Evolutionary conservation across 2,113 vertebrate species (phyloP).

Genomic region (Meriones unguiculatus): DNA sequence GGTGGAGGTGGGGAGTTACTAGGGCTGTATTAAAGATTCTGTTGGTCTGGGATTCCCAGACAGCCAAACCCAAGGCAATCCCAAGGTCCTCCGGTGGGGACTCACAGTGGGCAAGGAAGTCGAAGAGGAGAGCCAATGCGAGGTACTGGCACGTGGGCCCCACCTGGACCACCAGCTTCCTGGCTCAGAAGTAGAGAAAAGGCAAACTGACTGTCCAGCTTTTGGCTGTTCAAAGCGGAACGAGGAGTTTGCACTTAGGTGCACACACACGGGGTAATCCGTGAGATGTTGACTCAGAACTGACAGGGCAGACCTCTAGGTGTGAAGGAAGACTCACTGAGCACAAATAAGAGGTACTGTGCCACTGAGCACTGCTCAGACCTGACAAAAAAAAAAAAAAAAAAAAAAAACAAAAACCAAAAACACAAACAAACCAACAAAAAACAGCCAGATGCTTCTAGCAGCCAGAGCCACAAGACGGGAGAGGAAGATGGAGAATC

Average conservation of each 20-base stretch:
- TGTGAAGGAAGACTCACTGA: not conserved
- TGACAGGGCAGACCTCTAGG: not conserved
- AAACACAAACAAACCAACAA: too few relatives aligned
- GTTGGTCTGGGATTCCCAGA: not conserved
- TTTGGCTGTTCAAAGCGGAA: not conserved
- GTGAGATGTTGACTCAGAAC: too few relatives aligned
- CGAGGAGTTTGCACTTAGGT: not conserved
- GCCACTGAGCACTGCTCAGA: accelerated
- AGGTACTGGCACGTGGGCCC: not conserved
- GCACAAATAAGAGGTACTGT: not conserved
- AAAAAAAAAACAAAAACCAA: too few relatives aligned
- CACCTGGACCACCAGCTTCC: not conserved
- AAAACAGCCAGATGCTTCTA: not conserved
- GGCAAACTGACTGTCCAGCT: not conserved
- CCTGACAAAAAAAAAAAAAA: not conserved
- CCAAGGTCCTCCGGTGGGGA: not conserved
- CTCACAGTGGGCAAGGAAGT: not conserved
- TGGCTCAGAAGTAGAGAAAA: not conserved
- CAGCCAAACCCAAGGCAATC: not conserved
- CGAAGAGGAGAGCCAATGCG: not conserved
- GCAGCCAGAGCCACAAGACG: too few relatives aligned
- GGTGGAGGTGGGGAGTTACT: not conserved
- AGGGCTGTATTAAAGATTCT: not conserved
- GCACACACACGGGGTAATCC: not conserved
- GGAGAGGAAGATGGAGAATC: not conserved